These are phyloP conservation scores for Alfaro cultratus DNA, from an alignment of 2,797 vertebrate genomes.

Conservation along the genomic window DNA sequence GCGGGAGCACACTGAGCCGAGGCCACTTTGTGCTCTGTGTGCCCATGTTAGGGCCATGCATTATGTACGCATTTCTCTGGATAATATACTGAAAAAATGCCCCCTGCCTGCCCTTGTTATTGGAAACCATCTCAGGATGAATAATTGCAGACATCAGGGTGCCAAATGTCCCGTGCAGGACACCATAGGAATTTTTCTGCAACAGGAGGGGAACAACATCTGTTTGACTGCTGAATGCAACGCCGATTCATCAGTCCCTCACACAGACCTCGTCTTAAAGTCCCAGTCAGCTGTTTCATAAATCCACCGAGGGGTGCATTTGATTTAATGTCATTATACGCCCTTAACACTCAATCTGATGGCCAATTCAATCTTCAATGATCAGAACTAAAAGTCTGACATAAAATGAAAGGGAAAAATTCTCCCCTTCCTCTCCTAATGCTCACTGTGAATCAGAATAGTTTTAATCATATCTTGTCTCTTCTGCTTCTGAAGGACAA, in stretches of 20 bases:
- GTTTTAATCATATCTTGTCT: slow-evolving; percentile 51
- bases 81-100: slow-evolving; percentile 75
- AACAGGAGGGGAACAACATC: slow-evolving; percentile 80
- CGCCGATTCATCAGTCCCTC: slow-evolving; percentile 78
- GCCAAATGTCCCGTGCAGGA: slow-evolving; percentile 85
- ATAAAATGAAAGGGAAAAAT: slow-evolving; percentile 7
- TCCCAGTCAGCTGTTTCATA: slow-evolving; percentile 65
- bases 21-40: slow-evolving; percentile 44
- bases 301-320: slow-evolving; percentile 27
- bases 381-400: slow-evolving; percentile 23
- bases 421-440: slow-evolving; percentile 7
- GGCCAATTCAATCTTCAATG: slow-evolving; percentile 24
- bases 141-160: slow-evolving; percentile 82
- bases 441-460: slow-evolving; percentile 39
- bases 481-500: slow-evolving; percentile 47
- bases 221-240: slow-evolving; percentile 79
- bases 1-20: slow-evolving; percentile 45
- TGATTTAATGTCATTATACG: slow-evolving; percentile 42
- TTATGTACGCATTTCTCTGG: slow-evolving; percentile 71
- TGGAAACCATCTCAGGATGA: slow-evolving; percentile 80
- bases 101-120: slow-evolving; percentile 83
- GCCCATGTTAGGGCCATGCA: slow-evolving; percentile 58
- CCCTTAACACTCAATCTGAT: slow-evolving; percentile 29
- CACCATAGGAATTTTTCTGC: slow-evolving; percentile 73
- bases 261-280: slow-evolving; percentile 71